Conservation (phyloP, 2,113 vertebrate genomes). For the Orycteropus afer region DNA sequence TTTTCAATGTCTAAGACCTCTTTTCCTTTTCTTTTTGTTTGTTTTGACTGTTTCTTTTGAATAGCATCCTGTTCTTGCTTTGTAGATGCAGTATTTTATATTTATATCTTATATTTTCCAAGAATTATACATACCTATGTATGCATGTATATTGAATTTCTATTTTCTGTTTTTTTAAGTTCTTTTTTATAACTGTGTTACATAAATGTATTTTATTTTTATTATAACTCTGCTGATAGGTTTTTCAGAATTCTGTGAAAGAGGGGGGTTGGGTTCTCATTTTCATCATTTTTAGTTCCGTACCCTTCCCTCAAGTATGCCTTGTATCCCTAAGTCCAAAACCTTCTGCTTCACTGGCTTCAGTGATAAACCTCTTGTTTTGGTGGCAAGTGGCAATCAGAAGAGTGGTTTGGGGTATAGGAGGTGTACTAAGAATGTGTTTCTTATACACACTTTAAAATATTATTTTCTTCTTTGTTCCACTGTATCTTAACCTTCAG, state of each 20-base stretch:
- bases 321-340: background rate
- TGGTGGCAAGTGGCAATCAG: background rate
- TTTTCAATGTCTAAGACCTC: background rate
- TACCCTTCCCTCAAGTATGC: background rate
- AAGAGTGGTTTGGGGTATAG: background rate
- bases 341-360: background rate
- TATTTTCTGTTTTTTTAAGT: background rate
- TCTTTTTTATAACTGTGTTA: background rate
- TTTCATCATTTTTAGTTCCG: background rate
- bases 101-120: too few relatives aligned
- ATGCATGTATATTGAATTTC: background rate
- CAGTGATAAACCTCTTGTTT: background rate
- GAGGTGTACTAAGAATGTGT: background rate
- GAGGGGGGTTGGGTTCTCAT: background rate
- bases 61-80: background rate
- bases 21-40: background rate
- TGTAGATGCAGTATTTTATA: background rate
- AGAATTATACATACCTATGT: too few relatives aligned
- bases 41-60: background rate
- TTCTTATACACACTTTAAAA: background rate
- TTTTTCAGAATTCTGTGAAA: background rate
- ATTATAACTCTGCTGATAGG: too few relatives aligned
- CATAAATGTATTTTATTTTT: too few relatives aligned
- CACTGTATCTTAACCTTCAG: background rate
- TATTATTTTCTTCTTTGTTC: background rate